Evolutionary conservation across 1,140 invertebrate species (phyloP), one percentile per base, ranked within the genome.

Genomic region (Penaeus japonicus): DNA sequence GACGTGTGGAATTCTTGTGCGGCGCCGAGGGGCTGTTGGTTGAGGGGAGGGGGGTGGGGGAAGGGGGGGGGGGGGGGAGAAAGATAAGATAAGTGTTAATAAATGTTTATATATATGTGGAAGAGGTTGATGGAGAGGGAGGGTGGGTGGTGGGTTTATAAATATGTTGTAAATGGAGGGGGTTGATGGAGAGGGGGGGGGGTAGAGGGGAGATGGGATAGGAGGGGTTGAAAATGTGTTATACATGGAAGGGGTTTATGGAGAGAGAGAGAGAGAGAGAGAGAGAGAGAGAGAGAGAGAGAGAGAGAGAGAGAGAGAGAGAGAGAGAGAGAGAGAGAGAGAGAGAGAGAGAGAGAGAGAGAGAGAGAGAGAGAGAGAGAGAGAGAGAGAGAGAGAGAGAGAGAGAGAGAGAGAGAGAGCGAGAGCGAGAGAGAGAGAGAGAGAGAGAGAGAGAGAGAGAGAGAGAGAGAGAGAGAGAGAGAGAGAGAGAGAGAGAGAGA

Each of bases 1-100:
- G 98, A 97, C 85, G 98, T 97, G 93, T 99, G 98, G 2, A 97
- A 94, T 91, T 97, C 95, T 92, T 99, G 98, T 0, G 96, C 96
- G 10, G 99, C 93, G 73, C 98, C 98, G 92, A 99, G 97, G n/a
- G 98, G 95, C 95, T 96, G 92, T 84, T 7, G 47, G 47, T 0
- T 7, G 10, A 15, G 4, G 15, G 70, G 70, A 30, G 77, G n/a
- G 77, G 77, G n/a, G 77, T 17, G 77, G 47, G 77, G 73, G 17
- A 24, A 30, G 17, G 27, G 22, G 3, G n/a, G n/a, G n/a, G n/a
- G n/a, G n/a, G n/a, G n/a, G 92, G 92, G 91, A 90, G 92, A 91
- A 87, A 90, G 84, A 89, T 54, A 80, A 83, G 1, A 88, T 5
- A 87, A 57, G 18, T 39, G 30, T 0, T 0, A 78, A 32, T 78